Percentiles rank a stretch among this genome's conserved stretches.
Conservation (phyloP, 2,797 vertebrate species). For the Psittacula echo region DNA sequence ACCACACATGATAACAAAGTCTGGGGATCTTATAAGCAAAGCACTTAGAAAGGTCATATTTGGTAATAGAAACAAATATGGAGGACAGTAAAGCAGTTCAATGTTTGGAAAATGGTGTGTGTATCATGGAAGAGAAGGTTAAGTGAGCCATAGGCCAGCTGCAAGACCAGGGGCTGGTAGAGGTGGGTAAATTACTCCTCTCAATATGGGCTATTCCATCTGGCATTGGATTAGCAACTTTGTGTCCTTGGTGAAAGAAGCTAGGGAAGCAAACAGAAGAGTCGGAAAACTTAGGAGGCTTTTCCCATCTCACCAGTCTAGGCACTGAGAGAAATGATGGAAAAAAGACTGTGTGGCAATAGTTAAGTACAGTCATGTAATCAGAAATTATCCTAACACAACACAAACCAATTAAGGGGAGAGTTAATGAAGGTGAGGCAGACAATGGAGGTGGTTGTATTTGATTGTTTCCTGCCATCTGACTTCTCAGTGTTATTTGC, state of each 20-base stretch:
- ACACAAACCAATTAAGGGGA: background rate
- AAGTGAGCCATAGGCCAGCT: background rate
- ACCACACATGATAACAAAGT: background rate
- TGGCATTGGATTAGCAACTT: background rate
- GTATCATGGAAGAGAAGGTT: background rate
- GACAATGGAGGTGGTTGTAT: background rate
- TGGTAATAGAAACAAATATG: background rate
- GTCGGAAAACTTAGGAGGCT: background rate
- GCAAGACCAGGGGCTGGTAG: background rate
- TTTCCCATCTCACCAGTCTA: background rate
- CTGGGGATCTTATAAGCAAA: background rate
- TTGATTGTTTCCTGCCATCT: background rate
- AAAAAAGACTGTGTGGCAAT: background rate
- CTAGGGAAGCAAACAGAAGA: background rate
- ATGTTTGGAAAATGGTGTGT: accelerated
- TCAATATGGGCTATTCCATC: background rate
- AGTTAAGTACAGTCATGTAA: background rate
- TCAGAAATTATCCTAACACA: background rate
- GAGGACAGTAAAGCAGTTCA: background rate
- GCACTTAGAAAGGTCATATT: background rate
- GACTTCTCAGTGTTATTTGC: background rate
- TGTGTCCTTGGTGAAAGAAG: background rate
- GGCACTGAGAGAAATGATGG: background rate
- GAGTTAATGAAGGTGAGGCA: background rate
- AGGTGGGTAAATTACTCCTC: background rate